phyloP scores from a whole-genome alignment of 2,888 invertebrate species.

The Empis livida region DNA sequence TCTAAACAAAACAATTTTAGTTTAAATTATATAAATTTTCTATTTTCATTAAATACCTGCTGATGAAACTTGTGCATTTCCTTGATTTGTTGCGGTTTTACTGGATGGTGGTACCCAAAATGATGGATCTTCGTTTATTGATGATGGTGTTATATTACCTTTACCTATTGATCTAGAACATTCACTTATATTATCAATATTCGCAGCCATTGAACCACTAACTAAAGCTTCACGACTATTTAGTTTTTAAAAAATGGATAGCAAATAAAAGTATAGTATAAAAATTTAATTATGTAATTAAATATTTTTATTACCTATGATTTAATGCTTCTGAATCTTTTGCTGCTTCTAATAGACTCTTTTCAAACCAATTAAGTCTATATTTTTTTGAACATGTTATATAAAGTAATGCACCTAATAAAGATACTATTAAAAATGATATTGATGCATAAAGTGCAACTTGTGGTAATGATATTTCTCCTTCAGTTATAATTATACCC shows the following conservation, averaged over 20 bases:
- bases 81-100: slow-evolving; percentile 13
- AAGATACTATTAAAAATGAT: slow-evolving; percentile 38
- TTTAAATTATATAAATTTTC: background rate
- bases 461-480: slow-evolving; percentile 33
- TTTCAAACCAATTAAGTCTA: slow-evolving; percentile 47
- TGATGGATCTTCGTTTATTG: slow-evolving; percentile 34
- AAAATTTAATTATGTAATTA: background rate
- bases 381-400: slow-evolving; percentile 41
- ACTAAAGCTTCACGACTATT: slow-evolving; percentile 37
- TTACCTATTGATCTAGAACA: slow-evolving; percentile 25
- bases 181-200: slow-evolving; percentile 34
- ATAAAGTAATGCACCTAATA: slow-evolving; percentile 37
- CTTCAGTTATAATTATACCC: slow-evolving; percentile 33
- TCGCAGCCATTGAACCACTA: slow-evolving; percentile 27
- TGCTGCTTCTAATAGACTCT: slow-evolving; percentile 41
- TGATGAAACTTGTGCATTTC: slow-evolving; percentile 19
- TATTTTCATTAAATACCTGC: slow-evolving; percentile 10
- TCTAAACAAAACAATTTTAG: slow-evolving; percentile 15
- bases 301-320: slow-evolving; percentile 26
- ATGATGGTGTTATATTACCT: slow-evolving; percentile 32
- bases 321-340: slow-evolving; percentile 32
- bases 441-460: slow-evolving; percentile 38
- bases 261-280: background rate
- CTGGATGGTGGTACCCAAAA: slow-evolving; percentile 37
- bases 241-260: background rate